A percentile compares a stretch with the other conserved stretches of the same genome.
These are phyloP conservation scores for Lutjanus erythropterus DNA, from an alignment of 2,113 vertebrate species.

Conservation along the genomic window DNA sequence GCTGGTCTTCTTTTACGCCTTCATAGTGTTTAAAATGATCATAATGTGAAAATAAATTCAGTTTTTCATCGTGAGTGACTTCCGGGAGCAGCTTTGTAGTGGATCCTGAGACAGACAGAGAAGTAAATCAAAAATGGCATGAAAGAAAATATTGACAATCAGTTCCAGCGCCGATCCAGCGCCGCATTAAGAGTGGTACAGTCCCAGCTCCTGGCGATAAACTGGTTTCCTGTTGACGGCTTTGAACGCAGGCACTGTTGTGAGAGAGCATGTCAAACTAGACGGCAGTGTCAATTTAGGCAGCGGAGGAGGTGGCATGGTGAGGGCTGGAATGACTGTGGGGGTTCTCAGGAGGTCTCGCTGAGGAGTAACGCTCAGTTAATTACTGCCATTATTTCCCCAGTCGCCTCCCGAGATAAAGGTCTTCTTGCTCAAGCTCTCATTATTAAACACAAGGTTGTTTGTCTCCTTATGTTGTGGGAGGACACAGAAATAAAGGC, in stretches of 20 bases:
- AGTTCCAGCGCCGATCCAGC: background rate
- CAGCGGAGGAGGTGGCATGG: constrained; percentile 24
- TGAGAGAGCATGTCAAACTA: constrained; percentile 35
- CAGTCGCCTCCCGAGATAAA: constrained; percentile 54
- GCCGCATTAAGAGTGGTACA: background rate
- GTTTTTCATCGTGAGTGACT: background rate
- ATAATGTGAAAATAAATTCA: background rate
- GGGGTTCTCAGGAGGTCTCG: constrained; percentile 49
- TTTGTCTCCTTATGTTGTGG: constrained; percentile 51
- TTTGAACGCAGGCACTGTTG: constrained; percentile 13
- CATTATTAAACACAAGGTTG: constrained; percentile 63
- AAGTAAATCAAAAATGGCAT: background rate
- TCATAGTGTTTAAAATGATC: background rate
- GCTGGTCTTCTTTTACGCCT: background rate
- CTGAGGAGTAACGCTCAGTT: constrained; percentile 55
- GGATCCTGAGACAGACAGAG: background rate
- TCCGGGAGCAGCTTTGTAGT: background rate
- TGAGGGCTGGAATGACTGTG: constrained; percentile 19
- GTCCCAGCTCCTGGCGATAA: background rate
- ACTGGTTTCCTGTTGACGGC: background rate
- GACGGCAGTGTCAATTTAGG: constrained; percentile 44
- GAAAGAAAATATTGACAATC: background rate
- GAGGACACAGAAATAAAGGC: constrained; percentile 53
- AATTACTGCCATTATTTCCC: constrained; percentile 73
- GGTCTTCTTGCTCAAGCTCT: constrained; percentile 33